Evolutionary conservation across 2,113 vertebrate genomes (phyloP), one percentile per base, ranked within the genome.

Genomic region (Parotia lawesii): DNA sequence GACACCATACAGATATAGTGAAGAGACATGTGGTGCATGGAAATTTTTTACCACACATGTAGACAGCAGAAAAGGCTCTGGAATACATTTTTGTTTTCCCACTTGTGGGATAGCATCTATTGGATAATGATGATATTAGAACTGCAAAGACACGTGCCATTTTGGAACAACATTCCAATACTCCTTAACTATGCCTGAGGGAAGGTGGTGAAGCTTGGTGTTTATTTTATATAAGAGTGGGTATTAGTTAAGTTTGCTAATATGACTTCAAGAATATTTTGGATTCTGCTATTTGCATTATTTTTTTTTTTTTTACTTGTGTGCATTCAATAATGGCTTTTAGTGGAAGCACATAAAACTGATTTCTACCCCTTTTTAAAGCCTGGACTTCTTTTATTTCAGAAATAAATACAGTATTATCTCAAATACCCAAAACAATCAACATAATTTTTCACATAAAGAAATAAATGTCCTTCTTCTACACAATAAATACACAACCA

Each of bases 21-120:
- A 87, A 97, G 67, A 92, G 85, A 94, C 96, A 97, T 94, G 95
- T 96, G 97, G 97, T 88, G 67, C 91, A 88, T 79, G 72, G 90
- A 97, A 97, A 95, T 97, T 96, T 97, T 97, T 95, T 97, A 95
- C 97, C 97, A 21, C 97, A 98, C 97, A 97, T 92, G 53, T 75
- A 97, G 96, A 97, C 89, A 93, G 95, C 91, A 96, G 91, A 96
- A 92, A 95, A 94, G 93, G 76, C 66, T 96, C 96, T 93, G 93
- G 96, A 97, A 95, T 77, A 96, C 92, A 93, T 97, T 97, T 96
- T 89, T 97, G 94, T 95, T 97, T 97, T 97, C 95, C 97, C 95
- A 96, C 94, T 97, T 96, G 96, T 90, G 97, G 97, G 95, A 96
- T 57, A 96, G 94, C 72, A 96, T 97, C 96, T 95, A 97, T 97